phyloP scores from a whole-genome alignment of 2,113 vertebrate species.

The Tringa solitaria region DNA sequence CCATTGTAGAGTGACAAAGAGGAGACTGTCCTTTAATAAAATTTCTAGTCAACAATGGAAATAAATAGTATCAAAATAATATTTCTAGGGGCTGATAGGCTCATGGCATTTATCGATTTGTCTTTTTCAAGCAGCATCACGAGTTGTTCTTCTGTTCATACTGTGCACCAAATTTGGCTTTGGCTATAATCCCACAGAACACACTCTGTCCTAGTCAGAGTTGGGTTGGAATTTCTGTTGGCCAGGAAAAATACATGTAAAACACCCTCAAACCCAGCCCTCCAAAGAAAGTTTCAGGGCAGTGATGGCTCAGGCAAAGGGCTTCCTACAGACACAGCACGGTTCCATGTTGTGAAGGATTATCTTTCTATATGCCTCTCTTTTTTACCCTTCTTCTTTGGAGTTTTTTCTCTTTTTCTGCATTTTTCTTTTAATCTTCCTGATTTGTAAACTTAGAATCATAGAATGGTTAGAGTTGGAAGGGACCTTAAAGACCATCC shows the following conservation, averaged over 20 bases:
- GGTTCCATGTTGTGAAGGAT: neutral
- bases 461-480: no score
- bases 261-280: neutral
- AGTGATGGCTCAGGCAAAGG: accelerated
- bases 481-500: no score
- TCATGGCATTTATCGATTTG: neutral
- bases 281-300: neutral
- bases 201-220: neutral
- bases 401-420: neutral
- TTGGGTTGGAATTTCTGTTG: neutral
- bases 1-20: neutral
- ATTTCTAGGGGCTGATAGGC: neutral
- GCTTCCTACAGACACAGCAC: neutral
- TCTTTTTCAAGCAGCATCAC: accelerated
- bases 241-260: accelerated
- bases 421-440: neutral
- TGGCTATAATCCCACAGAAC: neutral
- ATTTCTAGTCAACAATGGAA: neutral
- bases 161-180: neutral
- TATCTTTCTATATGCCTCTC: neutral
- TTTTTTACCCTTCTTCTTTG: neutral
- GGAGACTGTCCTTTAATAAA: neutral
- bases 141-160: neutral
- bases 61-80: neutral
- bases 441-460: neutral